Base-by-base conservation (phyloP, 2,797 vertebrate species). In the Clarias platycephalus region DNA sequence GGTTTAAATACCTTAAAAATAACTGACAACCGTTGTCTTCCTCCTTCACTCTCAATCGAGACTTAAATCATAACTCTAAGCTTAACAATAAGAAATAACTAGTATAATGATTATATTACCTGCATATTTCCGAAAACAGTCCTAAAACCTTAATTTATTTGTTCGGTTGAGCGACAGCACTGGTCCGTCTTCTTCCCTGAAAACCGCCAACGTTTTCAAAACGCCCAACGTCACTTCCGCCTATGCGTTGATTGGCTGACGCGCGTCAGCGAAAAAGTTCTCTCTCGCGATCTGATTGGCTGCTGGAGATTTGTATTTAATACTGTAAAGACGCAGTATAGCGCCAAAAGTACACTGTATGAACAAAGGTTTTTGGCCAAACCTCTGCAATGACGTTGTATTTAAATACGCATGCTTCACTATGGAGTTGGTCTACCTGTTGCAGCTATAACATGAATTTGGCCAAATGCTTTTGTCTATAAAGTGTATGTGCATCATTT, bases 151-250 rank as follows among this genome's bases (percentile, higher is more conserved):
- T 4, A 53, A 60, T 12, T 44, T 40, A 5, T 28, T 57, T 26
- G 0, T 22, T 9, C 3, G 2, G 28, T 16, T 37, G 4, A 5
- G 15, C 18, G 26, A 16, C 63, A 26, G 18, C 26, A 1, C 15
- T 9, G 6, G 24, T 20, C 26, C 6, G 2, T n/a, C 6, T 31
- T 15, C 55, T 26, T 44, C n/a, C 31, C 24, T 10, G 31, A 10
- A 62, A 85, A 83, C 93, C 93, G 93, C 92, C 92, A 93, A 91
- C 86, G 86, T 90, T 93, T 95, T 93, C 89, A 95, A 94, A 93
- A 85, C 49, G 31, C 55, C 1, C 18, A 1, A 22, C 67, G 31
- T 71, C 71, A 62, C 76, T 63, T 83, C 81, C 81, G 15, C 15
- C 40, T 58, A 1, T 8, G 8, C 1, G 24, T 16, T 72, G 37